Percentiles rank a stretch among this genome's conserved stretches.
Evolutionary conservation across 2,113 vertebrate species (phyloP).

Genomic region (Himantopus leucocephalus): DNA sequence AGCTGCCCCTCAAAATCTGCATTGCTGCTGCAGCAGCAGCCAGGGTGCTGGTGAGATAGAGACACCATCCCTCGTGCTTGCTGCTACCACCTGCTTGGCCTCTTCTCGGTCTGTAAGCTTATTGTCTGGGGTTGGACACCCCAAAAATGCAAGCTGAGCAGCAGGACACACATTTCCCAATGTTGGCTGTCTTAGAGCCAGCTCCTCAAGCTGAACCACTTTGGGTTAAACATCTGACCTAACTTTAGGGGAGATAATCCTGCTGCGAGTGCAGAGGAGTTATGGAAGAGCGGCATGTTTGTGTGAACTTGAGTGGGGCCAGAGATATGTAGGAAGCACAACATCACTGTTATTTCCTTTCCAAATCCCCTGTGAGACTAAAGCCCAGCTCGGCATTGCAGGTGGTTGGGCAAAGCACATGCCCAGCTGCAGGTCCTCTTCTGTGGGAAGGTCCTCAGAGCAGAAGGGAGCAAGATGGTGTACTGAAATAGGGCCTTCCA

Average conservation of each 20-base stretch:
- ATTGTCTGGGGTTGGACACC: not conserved
- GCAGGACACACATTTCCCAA: not conserved
- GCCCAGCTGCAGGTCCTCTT: not conserved
- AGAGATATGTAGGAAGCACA: not conserved
- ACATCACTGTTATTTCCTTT: not conserved
- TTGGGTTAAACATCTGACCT: not conserved
- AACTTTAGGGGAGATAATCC: not conserved
- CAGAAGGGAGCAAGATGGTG: not conserved
- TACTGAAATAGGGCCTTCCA: not conserved
- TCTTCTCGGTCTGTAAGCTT: not conserved
- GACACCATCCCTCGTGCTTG: accelerated
- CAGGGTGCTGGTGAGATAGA: not conserved
- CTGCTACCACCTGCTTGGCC: not conserved
- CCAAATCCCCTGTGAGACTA: accelerated
- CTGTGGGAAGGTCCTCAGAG: not conserved
- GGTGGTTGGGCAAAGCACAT: not conserved
- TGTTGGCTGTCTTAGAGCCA: not conserved
- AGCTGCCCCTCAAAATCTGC: not conserved
- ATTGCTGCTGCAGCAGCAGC: not conserved
- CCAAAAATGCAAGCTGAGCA: not conserved
- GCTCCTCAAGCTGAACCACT: not conserved
- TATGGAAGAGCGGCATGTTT: not conserved
- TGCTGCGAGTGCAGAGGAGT: not conserved
- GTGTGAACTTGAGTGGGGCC: not conserved
- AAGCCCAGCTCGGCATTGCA: not conserved